Percentiles rank a stretch among this genome's conserved stretches.
Evolutionary conservation across 2,888 invertebrate genomes (phyloP).

Genomic region (Acanthosepion lycidas): DNA sequence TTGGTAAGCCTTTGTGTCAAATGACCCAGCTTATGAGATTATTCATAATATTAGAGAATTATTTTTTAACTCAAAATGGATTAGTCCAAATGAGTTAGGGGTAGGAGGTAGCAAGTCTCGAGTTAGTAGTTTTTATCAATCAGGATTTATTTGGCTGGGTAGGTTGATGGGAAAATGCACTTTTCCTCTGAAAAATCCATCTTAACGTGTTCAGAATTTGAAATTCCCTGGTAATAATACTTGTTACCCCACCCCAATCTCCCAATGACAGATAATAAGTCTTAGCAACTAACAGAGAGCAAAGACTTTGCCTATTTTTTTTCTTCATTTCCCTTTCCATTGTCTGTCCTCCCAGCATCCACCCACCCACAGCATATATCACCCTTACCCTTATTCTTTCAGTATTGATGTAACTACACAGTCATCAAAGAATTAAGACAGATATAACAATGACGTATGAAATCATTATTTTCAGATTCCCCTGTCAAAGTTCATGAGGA

Average conservation of each 20-base stretch:
- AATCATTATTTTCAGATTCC: background rate
- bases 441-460: slow-evolving; percentile 13
- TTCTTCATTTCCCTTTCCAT: background rate
- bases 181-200: background rate
- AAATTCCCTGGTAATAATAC: background rate
- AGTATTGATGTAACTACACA: background rate
- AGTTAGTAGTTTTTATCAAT: too few species aligned
- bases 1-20: background rate
- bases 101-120: background rate
- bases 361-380: too few species aligned
- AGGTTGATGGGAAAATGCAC: background rate
- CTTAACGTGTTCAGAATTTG: slow-evolving; percentile 12
- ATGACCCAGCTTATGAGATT: background rate
- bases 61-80: background rate
- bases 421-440: background rate
- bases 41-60: background rate
- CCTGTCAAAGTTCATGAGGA: background rate
- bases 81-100: background rate
- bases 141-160: background rate
- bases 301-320: background rate
- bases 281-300: background rate
- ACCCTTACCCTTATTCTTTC: background rate
- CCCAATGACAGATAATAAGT: background rate
- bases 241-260: background rate
- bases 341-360: background rate